A percentile compares a stretch with the other conserved stretches of the same genome.
phyloP scores from a whole-genome alignment of 2,113 vertebrate species.

The Haemorhous mexicanus region DNA sequence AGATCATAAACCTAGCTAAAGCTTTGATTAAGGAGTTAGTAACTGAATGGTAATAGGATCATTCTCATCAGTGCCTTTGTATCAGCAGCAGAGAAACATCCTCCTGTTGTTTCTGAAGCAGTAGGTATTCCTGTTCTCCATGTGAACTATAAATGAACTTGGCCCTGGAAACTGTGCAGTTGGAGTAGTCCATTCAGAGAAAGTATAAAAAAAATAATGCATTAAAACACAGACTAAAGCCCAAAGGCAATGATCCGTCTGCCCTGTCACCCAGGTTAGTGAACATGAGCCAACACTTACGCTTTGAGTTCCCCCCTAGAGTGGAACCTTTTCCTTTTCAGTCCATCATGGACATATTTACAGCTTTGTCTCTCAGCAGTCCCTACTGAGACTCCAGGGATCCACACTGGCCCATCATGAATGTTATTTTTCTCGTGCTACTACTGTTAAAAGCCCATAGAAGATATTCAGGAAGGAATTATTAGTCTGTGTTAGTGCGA shows the following conservation, averaged over 20 bases:
- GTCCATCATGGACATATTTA: not conserved
- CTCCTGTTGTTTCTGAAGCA: not conserved
- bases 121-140: not conserved
- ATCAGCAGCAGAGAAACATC: not conserved
- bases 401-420: not conserved
- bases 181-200: not conserved
- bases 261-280: not conserved
- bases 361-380: not conserved
- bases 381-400: not conserved
- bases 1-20: not conserved
- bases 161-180: not conserved
- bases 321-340: not conserved
- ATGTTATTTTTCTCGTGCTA: not conserved
- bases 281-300: not conserved
- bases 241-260: not conserved
- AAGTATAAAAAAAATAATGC: not conserved
- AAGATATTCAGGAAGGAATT: slow-evolving; percentile 23
- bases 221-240: not conserved
- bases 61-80: not conserved
- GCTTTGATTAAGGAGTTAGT: not conserved
- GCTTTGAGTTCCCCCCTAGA: not conserved
- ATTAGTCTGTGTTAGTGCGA: not conserved
- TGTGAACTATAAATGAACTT: not conserved
- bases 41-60: not conserved
- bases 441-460: not conserved